A percentile compares a stretch with the other conserved stretches of the same genome.
These are phyloP conservation scores for Machimus rusticus DNA, from an alignment of 2,888 invertebrate genomes.

Conservation along the genomic window DNA sequence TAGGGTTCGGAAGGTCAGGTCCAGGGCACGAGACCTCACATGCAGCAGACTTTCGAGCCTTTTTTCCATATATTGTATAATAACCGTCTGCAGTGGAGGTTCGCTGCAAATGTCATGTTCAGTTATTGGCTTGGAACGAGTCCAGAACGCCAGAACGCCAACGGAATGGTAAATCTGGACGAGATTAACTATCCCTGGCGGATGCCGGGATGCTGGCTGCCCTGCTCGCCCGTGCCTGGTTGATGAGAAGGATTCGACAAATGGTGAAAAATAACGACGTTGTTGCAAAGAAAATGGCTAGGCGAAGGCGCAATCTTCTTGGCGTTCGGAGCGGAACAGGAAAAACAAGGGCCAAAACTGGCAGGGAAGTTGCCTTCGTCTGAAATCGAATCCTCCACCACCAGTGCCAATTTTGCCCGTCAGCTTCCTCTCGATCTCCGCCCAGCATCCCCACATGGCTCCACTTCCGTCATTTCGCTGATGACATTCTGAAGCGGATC, in stretches of 20 bases:
- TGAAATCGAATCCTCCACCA: background rate
- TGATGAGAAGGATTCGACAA: background rate
- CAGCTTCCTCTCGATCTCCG: background rate
- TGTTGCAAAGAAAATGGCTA: background rate
- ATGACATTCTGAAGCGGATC: conserved; percentile 6
- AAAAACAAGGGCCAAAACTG: background rate
- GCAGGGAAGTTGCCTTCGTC: background rate
- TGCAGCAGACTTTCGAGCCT: conserved; percentile 1
- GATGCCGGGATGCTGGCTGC: background rate
- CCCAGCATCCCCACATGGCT: background rate
- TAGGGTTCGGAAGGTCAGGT: background rate
- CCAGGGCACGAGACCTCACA: background rate
- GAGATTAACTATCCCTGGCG: background rate
- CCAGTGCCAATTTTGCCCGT: background rate
- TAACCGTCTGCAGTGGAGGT: conserved; percentile 17
- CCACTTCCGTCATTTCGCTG: conserved; percentile 17
- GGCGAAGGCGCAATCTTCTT: background rate
- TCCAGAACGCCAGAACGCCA: conserved; percentile 2
- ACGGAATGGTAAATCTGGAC: background rate
- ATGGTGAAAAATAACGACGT: conserved; percentile 27
- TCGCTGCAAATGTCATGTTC: conserved; percentile 29
- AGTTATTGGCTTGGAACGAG: conserved; percentile 37
- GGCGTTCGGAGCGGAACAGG: background rate
- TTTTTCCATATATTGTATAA: background rate
- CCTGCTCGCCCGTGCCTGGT: background rate